phyloP scores from a whole-genome alignment of 2,797 vertebrate species.

The Aotus griseimembra region DNA sequence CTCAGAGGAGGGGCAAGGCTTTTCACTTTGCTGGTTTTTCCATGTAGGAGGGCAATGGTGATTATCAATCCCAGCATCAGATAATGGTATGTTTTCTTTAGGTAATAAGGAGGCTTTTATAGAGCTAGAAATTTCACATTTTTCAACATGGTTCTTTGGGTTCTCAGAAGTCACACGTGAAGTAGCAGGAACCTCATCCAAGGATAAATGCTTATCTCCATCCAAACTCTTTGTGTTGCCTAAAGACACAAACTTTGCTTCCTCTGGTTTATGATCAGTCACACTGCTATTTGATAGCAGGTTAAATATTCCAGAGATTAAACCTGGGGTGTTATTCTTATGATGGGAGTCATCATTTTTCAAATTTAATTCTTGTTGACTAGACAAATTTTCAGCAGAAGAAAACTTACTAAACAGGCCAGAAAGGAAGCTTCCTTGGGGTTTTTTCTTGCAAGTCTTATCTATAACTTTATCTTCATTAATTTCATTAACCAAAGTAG shows the following conservation, averaged over 20 bases:
- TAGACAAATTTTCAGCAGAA: slow-evolving; percentile 83
- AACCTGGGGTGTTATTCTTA: slow-evolving; percentile 79
- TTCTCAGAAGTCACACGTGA: slow-evolving; percentile 50
- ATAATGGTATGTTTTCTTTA: slow-evolving; percentile 73
- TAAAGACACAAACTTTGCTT: slow-evolving; percentile 72
- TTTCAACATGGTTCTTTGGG: slow-evolving; percentile 72
- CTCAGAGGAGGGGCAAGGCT: background rate
- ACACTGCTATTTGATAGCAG: slow-evolving; percentile 85
- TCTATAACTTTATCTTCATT: slow-evolving; percentile 47
- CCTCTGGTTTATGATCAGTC: slow-evolving; percentile 79
- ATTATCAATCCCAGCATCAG: slow-evolving; percentile 77
- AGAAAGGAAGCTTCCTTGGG: slow-evolving; percentile 87
- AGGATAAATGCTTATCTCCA: slow-evolving; percentile 67
- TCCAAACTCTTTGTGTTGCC: slow-evolving; percentile 78
- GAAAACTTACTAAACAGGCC: slow-evolving; percentile 88
- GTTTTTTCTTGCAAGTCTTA: slow-evolving; percentile 63
- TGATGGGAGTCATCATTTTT: slow-evolving; percentile 77
- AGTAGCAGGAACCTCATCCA: background rate
- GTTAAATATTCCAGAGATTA: slow-evolving; percentile 89
- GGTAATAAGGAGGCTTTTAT: slow-evolving; percentile 79
- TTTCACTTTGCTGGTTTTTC: slow-evolving; percentile 36
- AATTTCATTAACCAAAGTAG: background rate
- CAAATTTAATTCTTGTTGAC: slow-evolving; percentile 73
- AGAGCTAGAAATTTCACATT: slow-evolving; percentile 80
- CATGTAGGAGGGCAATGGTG: background rate